Conservation (phyloP, 2,113 vertebrate genomes). For the Octodon degus region DNA sequence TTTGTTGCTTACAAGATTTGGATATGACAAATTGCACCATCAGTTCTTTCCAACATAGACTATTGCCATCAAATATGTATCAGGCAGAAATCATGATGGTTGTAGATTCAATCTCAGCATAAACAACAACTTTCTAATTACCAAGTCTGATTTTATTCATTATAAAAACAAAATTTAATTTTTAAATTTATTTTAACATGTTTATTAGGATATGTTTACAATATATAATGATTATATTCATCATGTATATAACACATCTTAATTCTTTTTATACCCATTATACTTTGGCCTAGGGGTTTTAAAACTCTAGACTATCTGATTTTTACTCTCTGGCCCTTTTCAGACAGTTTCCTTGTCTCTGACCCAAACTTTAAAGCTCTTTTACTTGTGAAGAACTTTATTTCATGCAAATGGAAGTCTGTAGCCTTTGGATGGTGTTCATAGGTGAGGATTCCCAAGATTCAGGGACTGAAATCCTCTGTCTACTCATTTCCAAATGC, state of each 20-base stretch:
- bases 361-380: not conserved
- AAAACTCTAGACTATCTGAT: not conserved
- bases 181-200: not conserved
- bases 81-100: not conserved
- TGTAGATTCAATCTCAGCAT: not conserved
- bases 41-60: not conserved
- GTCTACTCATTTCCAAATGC: not conserved
- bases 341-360: not conserved
- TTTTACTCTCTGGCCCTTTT: not conserved
- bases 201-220: not conserved
- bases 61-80: not conserved
- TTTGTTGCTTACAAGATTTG: no score
- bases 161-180: conserved; percentile 14
- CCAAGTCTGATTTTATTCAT: not conserved
- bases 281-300: not conserved
- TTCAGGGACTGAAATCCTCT: not conserved
- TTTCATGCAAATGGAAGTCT: not conserved
- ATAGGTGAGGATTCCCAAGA: not conserved
- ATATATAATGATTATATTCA: not conserved
- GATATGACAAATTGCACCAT: no score
- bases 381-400: not conserved
- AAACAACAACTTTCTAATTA: conserved; percentile 5
- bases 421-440: not conserved
- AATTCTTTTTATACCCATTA: not conserved
- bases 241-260: not conserved